Conservation (phyloP, 1,140 invertebrate genomes). For the Xylocopa sonorina region DNA sequence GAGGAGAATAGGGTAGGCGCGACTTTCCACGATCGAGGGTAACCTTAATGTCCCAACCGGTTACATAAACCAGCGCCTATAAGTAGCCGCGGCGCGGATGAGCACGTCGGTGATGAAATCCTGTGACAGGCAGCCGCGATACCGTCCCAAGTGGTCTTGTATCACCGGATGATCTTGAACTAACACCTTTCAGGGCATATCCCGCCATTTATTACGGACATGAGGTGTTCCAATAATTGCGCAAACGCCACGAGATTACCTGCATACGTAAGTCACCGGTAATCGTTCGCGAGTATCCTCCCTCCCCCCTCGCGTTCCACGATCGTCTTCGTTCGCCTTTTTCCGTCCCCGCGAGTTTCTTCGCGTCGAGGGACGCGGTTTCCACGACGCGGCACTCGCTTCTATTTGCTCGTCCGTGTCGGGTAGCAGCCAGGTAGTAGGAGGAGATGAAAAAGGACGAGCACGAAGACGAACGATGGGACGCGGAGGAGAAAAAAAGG, state of each 20-base stretch:
- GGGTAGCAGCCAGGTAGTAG: constrained; percentile 7
- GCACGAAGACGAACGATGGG: neutral
- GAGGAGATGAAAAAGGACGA: constrained; percentile 38
- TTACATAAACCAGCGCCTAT: constrained; percentile 50
- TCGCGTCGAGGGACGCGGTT: constrained; percentile 2
- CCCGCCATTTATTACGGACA: constrained; percentile 75
- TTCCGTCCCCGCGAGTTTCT: neutral
- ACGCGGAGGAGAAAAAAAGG: constrained; percentile 5
- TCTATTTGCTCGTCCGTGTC: constrained; percentile 33
- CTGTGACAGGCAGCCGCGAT: constrained; percentile 56
- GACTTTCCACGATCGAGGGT: constrained; percentile 62
- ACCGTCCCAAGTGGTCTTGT: constrained; percentile 69
- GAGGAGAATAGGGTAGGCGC: constrained; percentile 45
- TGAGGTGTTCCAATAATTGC: constrained; percentile 78
- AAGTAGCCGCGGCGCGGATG: constrained; percentile 49
- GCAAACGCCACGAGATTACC: constrained; percentile 75
- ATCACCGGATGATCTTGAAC: constrained; percentile 77
- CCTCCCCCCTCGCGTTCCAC: constrained; percentile 18
- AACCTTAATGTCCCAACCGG: constrained; percentile 59
- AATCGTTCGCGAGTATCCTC: constrained; percentile 65
- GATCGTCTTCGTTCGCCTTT: neutral
- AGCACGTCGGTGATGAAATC: constrained; percentile 55
- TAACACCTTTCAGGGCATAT: constrained; percentile 78
- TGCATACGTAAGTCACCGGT: constrained; percentile 76
- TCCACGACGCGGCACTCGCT: constrained; percentile 15